These are phyloP conservation scores for Melanotus villosus DNA, from an alignment of 2,888 invertebrate genomes.

Conservation along the genomic window DNA sequence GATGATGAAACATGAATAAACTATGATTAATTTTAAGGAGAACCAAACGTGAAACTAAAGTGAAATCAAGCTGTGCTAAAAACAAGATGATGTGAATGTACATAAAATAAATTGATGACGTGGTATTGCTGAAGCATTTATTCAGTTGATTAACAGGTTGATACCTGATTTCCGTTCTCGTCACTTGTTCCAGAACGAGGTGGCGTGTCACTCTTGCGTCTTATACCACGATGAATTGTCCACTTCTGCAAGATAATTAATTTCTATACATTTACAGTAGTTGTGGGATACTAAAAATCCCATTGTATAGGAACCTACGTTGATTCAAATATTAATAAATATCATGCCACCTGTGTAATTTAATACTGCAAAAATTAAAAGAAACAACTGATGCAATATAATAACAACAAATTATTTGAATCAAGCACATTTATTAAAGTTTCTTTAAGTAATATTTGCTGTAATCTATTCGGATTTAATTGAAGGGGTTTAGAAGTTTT, in stretches of 20 bases:
- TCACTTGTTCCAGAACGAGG: conserved; percentile 70
- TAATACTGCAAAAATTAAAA: no score
- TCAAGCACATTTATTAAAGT: no score
- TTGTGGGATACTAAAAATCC: conserved; percentile 3
- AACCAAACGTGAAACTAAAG: neutral
- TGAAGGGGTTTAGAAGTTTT: no score
- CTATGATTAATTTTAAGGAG: no score
- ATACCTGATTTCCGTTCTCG: conserved; percentile 72
- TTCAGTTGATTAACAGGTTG: conserved; percentile 36
- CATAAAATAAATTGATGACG: conserved; percentile 13
- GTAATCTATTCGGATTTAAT: no score
- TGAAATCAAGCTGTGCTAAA: conserved; percentile 24
- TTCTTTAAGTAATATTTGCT: no score
- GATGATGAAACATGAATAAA: no score
- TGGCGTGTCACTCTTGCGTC: conserved; percentile 78
- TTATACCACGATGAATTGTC: conserved; percentile 85
- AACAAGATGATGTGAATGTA: conserved; percentile 5
- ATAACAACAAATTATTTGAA: no score
- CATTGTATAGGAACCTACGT: neutral
- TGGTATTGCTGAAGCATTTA: conserved; percentile 25
- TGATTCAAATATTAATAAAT: no score
- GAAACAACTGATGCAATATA: no score
- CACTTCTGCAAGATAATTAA: conserved; percentile 77
- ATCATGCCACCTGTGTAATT: no score
- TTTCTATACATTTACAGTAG: conserved; percentile 36